These are phyloP conservation scores for Caenorhabditis japonica DNA, from an alignment of 2,888 invertebrate genomes.

Conservation along the genomic window DNA sequence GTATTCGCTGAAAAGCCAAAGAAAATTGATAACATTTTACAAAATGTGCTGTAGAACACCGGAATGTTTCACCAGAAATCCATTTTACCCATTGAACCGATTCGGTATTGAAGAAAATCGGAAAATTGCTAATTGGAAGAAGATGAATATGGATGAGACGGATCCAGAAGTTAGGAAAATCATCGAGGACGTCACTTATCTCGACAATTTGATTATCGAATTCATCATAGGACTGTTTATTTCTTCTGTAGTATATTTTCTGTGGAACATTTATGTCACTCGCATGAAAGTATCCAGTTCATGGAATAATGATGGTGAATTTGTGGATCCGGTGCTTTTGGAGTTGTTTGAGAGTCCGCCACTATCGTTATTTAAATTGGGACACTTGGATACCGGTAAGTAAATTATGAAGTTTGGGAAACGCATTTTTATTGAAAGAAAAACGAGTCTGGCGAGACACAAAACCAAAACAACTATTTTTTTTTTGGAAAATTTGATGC, in stretches of 20 bases:
- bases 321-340: slow-evolving; percentile 5
- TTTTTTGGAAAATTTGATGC: too few relatives aligned
- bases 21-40: background rate
- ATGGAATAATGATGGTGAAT: background rate
- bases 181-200: too few relatives aligned
- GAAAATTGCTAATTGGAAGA: too few relatives aligned
- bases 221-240: too few relatives aligned
- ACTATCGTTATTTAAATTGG: slow-evolving; percentile 1
- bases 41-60: slow-evolving; percentile 18
- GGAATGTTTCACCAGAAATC: slow-evolving; percentile 2
- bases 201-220: too few relatives aligned
- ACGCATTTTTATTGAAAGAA: too few relatives aligned
- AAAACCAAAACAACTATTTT: too few relatives aligned
- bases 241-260: background rate
- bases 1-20: background rate
- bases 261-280: background rate
- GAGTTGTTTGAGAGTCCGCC: slow-evolving; percentile 1
- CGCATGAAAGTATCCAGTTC: background rate
- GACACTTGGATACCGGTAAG: slow-evolving; percentile 8
- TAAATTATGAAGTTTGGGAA: too few relatives aligned
- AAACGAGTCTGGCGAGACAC: too few relatives aligned
- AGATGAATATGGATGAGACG: too few relatives aligned
- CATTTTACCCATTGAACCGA: slow-evolving; percentile 5
- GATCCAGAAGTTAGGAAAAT: too few relatives aligned
- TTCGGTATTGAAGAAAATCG: too few relatives aligned